Conservation (phyloP, 1,140 invertebrate genomes). For the Drosophila elegans region DNA sequence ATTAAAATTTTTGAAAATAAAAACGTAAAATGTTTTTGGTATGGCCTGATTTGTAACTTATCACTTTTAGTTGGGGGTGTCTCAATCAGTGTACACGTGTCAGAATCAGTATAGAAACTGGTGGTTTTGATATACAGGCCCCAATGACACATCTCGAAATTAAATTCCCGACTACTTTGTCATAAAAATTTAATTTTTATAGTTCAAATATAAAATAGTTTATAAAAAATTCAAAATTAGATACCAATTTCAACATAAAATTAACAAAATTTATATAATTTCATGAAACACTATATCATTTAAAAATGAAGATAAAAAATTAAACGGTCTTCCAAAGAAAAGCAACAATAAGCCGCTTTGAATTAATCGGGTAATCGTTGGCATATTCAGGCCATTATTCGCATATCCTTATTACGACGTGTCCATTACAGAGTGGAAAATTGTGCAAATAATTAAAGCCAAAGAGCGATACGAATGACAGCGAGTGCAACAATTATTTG, state of each 20-base stretch:
- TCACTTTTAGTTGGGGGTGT: not conserved
- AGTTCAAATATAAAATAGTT: too few species aligned
- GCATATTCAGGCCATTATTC: slow-evolving; percentile 30
- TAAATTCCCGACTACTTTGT: not conserved
- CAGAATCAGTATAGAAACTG: not conserved
- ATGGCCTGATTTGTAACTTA: not conserved
- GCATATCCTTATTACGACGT: slow-evolving; percentile 37
- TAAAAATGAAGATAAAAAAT: not conserved
- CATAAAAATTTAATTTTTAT: not conserved
- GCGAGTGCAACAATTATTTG: slow-evolving; percentile 81
- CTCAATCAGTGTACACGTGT: not conserved
- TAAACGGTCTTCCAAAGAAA: not conserved
- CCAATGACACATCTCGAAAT: too few species aligned
- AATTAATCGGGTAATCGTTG: slow-evolving; percentile 26
- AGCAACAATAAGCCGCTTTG: not conserved
- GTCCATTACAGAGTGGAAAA: slow-evolving; percentile 53
- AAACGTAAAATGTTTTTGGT: not conserved
- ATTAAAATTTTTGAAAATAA: not conserved
- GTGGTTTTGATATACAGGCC: not conserved
- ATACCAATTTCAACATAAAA: too few species aligned
- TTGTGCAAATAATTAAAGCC: slow-evolving; percentile 74
- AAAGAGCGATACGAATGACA: slow-evolving; percentile 63
- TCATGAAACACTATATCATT: not conserved
- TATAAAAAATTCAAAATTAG: too few species aligned
- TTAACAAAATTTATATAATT: too few species aligned